Evolutionary conservation across 2,113 vertebrate species (phyloP).

Genomic region (Cheirogaleus medius): DNA sequence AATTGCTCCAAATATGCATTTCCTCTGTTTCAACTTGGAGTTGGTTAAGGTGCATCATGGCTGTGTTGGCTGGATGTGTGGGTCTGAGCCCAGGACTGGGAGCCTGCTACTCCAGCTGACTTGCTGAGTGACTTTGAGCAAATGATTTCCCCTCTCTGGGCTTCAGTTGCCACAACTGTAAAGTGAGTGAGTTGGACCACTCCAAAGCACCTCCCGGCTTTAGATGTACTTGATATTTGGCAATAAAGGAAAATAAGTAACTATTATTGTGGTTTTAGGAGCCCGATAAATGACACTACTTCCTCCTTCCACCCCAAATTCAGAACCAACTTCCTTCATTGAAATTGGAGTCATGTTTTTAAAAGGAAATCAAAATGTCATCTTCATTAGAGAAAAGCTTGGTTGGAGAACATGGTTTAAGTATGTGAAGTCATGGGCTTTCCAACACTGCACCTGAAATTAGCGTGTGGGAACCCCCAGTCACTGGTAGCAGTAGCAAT

Average conservation of each 20-base stretch:
- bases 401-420: background rate
- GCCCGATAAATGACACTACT: background rate
- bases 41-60: background rate
- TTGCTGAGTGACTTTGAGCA: background rate
- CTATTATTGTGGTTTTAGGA: background rate
- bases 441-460: background rate
- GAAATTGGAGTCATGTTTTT: background rate
- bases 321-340: background rate
- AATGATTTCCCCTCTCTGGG: background rate
- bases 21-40: background rate
- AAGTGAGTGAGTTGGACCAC: background rate
- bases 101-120: background rate
- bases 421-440: background rate
- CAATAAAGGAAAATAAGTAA: background rate
- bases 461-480: background rate
- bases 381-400: background rate
- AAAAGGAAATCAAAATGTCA: background rate
- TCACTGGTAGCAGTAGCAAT: background rate
- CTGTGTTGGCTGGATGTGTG: background rate
- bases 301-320: background rate
- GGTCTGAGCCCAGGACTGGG: background rate
- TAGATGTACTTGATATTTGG: background rate
- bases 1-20: background rate
- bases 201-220: background rate
- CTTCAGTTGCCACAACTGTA: background rate